Evolutionary conservation across 2,888 invertebrate species (phyloP).

Genomic region (Spisula solida): DNA sequence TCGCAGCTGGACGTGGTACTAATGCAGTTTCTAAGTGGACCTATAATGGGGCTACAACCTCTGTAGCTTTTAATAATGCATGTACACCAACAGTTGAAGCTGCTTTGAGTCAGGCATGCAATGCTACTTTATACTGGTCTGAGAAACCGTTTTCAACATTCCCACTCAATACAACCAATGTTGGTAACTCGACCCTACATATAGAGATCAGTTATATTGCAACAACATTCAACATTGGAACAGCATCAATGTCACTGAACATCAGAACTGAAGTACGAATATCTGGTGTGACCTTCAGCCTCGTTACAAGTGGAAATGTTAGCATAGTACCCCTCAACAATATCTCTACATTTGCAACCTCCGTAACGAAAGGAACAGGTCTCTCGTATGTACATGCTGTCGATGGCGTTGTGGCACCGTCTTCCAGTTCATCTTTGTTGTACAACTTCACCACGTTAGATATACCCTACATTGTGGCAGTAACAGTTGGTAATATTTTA

Average conservation of each 20-base stretch:
- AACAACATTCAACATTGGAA: constrained; percentile 56
- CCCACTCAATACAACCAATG: constrained; percentile 39
- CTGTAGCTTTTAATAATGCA: constrained; percentile 44
- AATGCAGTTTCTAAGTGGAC: constrained; percentile 66
- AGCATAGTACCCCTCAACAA: constrained; percentile 57
- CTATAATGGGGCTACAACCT: constrained; percentile 39
- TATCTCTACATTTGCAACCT: constrained; percentile 27
- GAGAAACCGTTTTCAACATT: constrained; percentile 63
- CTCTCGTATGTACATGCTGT: constrained; percentile 58
- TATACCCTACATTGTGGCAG: constrained; percentile 54
- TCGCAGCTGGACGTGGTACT: constrained; percentile 71
- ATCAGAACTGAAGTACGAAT: constrained; percentile 55
- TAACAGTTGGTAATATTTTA: constrained; percentile 55
- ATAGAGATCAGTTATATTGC: neutral
- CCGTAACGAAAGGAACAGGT: constrained; percentile 53
- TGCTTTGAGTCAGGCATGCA: constrained; percentile 50
- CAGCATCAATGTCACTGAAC: constrained; percentile 44
- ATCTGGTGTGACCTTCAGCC: constrained; percentile 45
- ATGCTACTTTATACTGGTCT: constrained; percentile 61
- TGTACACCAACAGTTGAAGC: constrained; percentile 65
- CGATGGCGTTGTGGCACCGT: constrained; percentile 34
- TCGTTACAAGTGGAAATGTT: constrained; percentile 42
- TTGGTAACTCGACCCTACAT: neutral
- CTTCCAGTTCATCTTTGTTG: constrained; percentile 31
- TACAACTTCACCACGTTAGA: constrained; percentile 66